phyloP scores from a whole-genome alignment of 1,140 invertebrate genomes.

The Procambarus virginalis region DNA sequence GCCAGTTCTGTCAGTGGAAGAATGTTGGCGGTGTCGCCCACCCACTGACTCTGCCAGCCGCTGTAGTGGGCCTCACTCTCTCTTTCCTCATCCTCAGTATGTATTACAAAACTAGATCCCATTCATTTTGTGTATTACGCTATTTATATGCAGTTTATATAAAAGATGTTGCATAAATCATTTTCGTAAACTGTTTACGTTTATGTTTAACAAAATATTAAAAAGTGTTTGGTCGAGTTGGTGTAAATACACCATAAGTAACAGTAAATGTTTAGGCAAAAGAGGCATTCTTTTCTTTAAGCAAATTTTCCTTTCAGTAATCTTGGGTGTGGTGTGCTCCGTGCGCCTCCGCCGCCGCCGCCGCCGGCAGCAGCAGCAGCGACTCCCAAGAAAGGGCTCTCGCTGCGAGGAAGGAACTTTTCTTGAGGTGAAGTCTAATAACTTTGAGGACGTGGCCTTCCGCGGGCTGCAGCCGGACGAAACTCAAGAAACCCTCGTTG shows the following conservation, averaged over 20 bases:
- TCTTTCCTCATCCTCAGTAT: constrained; percentile 20
- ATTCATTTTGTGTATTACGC: too few relatives aligned
- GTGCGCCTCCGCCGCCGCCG: constrained; percentile 9
- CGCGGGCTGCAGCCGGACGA: not conserved
- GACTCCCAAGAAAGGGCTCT: not conserved
- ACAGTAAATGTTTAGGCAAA: too few relatives aligned
- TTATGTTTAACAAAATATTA: not conserved
- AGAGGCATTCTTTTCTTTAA: too few relatives aligned
- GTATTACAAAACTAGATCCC: not conserved
- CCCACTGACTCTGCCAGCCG: not conserved
- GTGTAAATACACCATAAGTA: too few relatives aligned
- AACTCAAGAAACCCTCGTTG: not conserved
- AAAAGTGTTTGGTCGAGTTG: too few relatives aligned
- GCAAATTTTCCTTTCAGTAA: not conserved
- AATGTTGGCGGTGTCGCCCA: not conserved
- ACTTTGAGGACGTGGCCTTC: not conserved
- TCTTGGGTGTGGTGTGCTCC: not conserved
- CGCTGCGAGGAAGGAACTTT: not conserved
- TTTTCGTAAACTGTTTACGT: not conserved
- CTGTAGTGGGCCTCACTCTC: constrained; percentile 10
- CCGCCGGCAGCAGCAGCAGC: too few relatives aligned
- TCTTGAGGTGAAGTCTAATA: not conserved
- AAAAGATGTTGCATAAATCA: too few relatives aligned
- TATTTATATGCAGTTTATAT: too few relatives aligned
- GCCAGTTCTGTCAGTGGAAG: constrained; percentile 31